Evolutionary conservation across 1,140 invertebrate species (phyloP), one percentile per base, ranked within the genome.

Genomic region (Lordiphosa mommai): DNA sequence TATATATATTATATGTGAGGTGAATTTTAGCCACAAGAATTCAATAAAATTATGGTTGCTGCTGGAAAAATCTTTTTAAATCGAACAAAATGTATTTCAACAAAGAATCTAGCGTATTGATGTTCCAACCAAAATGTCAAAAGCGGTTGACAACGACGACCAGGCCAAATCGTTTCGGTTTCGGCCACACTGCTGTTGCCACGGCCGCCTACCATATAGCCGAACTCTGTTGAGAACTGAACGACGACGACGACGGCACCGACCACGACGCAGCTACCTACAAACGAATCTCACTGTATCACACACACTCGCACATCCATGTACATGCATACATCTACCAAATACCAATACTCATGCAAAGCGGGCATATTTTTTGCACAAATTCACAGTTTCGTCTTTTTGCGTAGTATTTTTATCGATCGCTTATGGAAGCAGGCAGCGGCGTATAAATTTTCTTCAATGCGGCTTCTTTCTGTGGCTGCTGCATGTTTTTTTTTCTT

Each of bases 341-440:
- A 60, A 47, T 66, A 61, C 61, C 40, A 55, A 65, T 34, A 70
- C 63, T 20, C 20, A 60, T 50, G 29, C 60, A 65, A 6, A 41
- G 36, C 53, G 37, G 40, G 58, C 48, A 63, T 68, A 52, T 49
- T 69, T 73, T 82, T 77, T 59, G 77, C 77, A 84, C 77, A 82
- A 77, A 72, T 84, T 82, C 67, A 84, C 77, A 72, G 72, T 84
- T 73, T 82, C 40, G 56, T 61, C 77, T 72, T 77, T 82, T 84
- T 84, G 77, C 79, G 72, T 84, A 77, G 60, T 77, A 74, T 74
- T 74, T 72, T 74, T 74, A 64, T 74, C 56, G 68, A 74, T 74
- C 72, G 68, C 38, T 43, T 60, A 67, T 61, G 57, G 57, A 60
- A 66, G 57, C 57, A 59, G n/a, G 52, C 61, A 67, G 59, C 67